Evolutionary conservation across 2,888 invertebrate genomes (phyloP), one percentile per base, ranked within the genome.

Genomic region (Athrips mouffetella): DNA sequence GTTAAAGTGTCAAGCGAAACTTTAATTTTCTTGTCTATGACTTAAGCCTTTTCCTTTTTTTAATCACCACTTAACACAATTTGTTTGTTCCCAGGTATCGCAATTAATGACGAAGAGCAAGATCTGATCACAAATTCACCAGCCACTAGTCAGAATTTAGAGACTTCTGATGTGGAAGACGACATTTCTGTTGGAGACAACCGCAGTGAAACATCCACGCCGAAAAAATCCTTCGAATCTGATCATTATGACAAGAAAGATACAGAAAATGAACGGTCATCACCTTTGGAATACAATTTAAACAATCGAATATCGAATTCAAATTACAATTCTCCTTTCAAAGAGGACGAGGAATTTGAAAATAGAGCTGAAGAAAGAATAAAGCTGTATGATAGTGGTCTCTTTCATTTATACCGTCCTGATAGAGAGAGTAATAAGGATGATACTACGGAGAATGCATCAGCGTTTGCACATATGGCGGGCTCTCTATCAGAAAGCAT

Each of bases 101-200:
- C 61, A n/a, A 66, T 65, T 39, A 67, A 57, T 11, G 75, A 76
- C n/a, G 76, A 75, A 7, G 76, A 79, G 8, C 62, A 66, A 40
- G 67, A 71, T 25, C 52, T 55, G 1, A 51, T 54, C 15, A 62
- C 27, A 10, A 65, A 63, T 31, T 77, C 81, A 0, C 52, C 64
- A 15, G 58, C 63, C 0, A 55, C 67, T 1, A 79, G 77, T 39
- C 75, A 69, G 13, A 76, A 80, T 27, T 53, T 71, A 0, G 83
- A 82, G 40, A 63, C 71, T 1, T 82, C 84, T 0, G 85, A 84
- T 40, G 60, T 65, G 0, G 82, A 87, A 23, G 84, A 88, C 47
- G 87, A 89, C 50, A 85, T 88, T 52, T 84, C 86, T 2, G 85
- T 88, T 16, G 82, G 88, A 2, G 82, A 87, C 56, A 85, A 87